Base-by-base conservation (phyloP, 1,140 invertebrate species). In the Zophobas atratus region DNA sequence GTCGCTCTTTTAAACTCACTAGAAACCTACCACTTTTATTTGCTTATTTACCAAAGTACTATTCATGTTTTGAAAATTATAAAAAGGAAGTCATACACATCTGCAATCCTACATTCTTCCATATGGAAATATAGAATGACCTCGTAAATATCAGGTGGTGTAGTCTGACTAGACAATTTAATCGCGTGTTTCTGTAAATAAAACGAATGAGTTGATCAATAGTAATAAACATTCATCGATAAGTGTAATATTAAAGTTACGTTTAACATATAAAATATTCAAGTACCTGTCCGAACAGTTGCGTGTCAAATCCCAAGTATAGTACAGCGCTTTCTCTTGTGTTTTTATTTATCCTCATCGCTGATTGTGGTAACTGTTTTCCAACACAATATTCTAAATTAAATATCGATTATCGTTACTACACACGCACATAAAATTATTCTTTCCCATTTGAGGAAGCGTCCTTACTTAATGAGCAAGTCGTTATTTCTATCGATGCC, bases 211-310 rank as follows among this genome's bases (percentile, higher is more conserved):
- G n/a, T 2, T 51, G 49, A 51, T 51, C 49, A 51, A 51, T 51
- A 51, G 49, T 51, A 51, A 51, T 51, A 51, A 51, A 51, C 49
- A 51, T 51, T 51, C 49, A 51, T 51, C 49, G 49, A 51, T 51
- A 51, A 51, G 49, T 51, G 49, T 51, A 51, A 51, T 51, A 51
- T 51, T 51, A 51, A 51, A 51, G 49, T 51, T 51, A 51, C 49
- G 49, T 51, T 51, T 51, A 51, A 20, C n/a, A 20, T 51, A 51
- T 51, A 20, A 51, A 51, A 51, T 51, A 51, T 51, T 51, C 49
- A 51, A 51, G 49, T 51, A 51, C 49, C 49, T 51, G 49, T 4
- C 49, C 49, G 2, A 2, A 2, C n/a, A 51, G 4, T 51, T 51
- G 49, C 49, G 49, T 51, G 49, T 20, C 20, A 51, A 4, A 5